Percentiles rank a stretch among this genome's conserved stretches.
phyloP scores from a whole-genome alignment of 2,797 vertebrate species.

The Allobates femoralis region DNA sequence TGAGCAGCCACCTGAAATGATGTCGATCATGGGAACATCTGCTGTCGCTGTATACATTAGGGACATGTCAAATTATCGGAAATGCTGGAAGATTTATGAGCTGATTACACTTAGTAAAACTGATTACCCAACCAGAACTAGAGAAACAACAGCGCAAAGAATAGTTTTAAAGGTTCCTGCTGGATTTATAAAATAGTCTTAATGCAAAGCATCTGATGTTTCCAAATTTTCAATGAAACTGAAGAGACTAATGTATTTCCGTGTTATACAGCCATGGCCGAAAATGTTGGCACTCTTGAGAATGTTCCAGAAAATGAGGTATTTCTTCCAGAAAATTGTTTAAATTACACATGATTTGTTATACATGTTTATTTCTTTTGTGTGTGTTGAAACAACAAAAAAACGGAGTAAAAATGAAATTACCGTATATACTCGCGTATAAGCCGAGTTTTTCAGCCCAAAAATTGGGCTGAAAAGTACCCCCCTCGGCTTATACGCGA shows the following conservation, averaged over 20 bases:
- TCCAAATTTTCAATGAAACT: not conserved
- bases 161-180: constrained; percentile 10
- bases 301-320: too few species aligned
- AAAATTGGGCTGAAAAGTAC: too few species aligned
- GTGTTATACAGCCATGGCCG: too few species aligned
- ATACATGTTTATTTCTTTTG: too few species aligned
- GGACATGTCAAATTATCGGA: constrained; percentile 39
- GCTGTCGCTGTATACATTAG: constrained; percentile 28
- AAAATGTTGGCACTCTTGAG: too few species aligned
- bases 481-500: too few species aligned
- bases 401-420: too few species aligned
- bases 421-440: too few species aligned
- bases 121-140: constrained; percentile 29
- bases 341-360: too few species aligned
- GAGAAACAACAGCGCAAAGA: constrained; percentile 28
- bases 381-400: too few species aligned
- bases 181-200: not conserved
- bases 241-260: not conserved
- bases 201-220: not conserved
- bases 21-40: constrained; percentile 25
- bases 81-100: constrained; percentile 55
- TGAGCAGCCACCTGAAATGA: constrained; percentile 17
- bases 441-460: too few species aligned
- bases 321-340: too few species aligned
- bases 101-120: constrained; percentile 39